Evolutionary conservation across 2,888 invertebrate species (phyloP), one percentile per base, ranked within the genome.

Genomic region (Cylloceria caligata): DNA sequence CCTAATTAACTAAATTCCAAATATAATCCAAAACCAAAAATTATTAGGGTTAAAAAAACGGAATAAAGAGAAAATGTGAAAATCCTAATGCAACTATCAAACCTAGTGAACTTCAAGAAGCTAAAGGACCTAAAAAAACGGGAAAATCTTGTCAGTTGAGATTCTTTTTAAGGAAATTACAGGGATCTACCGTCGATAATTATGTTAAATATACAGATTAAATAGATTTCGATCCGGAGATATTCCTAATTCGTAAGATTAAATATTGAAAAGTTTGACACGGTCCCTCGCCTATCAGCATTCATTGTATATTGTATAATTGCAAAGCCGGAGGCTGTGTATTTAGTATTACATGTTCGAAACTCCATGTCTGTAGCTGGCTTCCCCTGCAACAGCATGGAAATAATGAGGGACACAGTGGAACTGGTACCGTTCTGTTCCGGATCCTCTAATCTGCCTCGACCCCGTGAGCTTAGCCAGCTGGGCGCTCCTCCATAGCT

Each of bases 321-420:
- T 52, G 52, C n/a, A 24, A 45, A 30, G 64, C 67, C 52, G 36
- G 24, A 19, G 36, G 19, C 24, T 72, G 67, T 67, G 65, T 24
- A 64, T 68, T 68, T 21, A 49, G 67, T 6, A 57, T 57, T 45
- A 67, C 69, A 52, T 19, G 21, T 71, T 27, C 2, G n/a, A 57
- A 57, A 57, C 30, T 24, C 47, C 19, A 42, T 45, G 45, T 64
- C 62, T 55, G 27, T 72, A 57, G 45, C 30, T 49, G 68, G 36
- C 68, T 73, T 77, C 47, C 62, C 27, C 67, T 49, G 62, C 74
- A 81, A 64, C 62, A 64, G 73, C 47, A 47, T 65, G 55, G 68
- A 73, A 77, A 69, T 81, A 81, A 81, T 69, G 77, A 77, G 75
- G 64, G 81, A 73, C 69, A 45, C 64, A 47, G 76, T 73, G 67